Base-by-base conservation (phyloP, 2,888 invertebrate species). In the Cephus pygmeus region DNA sequence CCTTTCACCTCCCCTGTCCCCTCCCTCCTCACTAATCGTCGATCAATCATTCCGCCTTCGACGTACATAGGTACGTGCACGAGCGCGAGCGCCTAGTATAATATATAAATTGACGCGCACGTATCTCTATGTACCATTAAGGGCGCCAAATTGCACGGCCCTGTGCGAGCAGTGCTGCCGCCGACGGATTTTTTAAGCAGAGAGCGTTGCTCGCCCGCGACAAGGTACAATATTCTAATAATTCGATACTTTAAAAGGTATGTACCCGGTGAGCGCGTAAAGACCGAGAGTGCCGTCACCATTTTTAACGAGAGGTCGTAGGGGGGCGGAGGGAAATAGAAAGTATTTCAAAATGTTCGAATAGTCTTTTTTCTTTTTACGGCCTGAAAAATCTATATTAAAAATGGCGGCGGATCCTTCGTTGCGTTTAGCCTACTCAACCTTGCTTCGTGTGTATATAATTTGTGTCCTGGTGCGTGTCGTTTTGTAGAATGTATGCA, bases 171-270 rank as follows among this genome's bases (percentile, higher is more conserved):
- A 83, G 83, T 79, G 71, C 80, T 79, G 76, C 79, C 77, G 81
- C 76, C 79, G 83, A 83, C 80, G 79, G 79, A 81, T 80, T 81
- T 71, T 77, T 78, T 73, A 86, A 84, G 82, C 83, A 81, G 83
- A 79, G 68, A 77, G 78, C 77, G 73, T 82, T 84, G 80, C 82
- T 81, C 81, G 79, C 80, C 78, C 78, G 77, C 81, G 79, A 79
- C 81, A 83, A 82, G 79, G 79, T 87, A 85, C 80, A 82, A 69
- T 82, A 82, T 79, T 77, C 34, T 34, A 75, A 69, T 77, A 75
- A 79, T 73, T 81, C 74, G 73, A 79, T 78, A 79, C 73, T 83
- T 78, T 73, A 79, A 84, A 82, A 36, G 3, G 36, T 36, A 36
- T 15, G 15, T 36, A 36, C 36, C 36, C 36, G 36, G 15, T 36